phyloP scores from a whole-genome alignment of 2,888 invertebrate species.

The Biston stratarius region DNA sequence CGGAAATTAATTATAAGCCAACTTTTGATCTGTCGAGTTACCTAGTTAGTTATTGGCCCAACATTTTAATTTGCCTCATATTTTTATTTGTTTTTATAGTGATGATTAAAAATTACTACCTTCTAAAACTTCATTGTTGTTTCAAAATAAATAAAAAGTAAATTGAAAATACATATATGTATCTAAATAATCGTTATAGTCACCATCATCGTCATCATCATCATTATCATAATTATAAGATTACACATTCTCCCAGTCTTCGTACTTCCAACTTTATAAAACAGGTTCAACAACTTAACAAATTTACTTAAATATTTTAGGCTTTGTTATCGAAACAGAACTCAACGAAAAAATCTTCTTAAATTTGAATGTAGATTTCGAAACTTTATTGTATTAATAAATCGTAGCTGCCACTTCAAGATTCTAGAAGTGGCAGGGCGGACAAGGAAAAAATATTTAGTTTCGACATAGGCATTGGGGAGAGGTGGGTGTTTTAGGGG shows the following conservation, averaged over 20 bases:
- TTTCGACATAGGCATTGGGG: constrained; percentile 73
- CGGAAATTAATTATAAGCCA: constrained; percentile 34
- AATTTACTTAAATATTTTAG: no score
- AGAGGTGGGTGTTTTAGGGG: constrained; percentile 75
- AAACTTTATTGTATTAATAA: not conserved
- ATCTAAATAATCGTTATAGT: no score
- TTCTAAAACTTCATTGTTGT: not conserved
- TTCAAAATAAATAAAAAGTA: not conserved
- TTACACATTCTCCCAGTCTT: not conserved
- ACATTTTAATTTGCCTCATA: constrained; percentile 27
- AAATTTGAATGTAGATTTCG: no score
- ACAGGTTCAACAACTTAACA: no score
- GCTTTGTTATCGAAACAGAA: no score
- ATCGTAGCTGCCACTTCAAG: constrained; percentile 47
- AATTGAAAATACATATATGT: not conserved
- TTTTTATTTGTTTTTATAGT: not conserved
- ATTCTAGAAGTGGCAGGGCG: constrained; percentile 48
- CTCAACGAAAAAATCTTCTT: no score
- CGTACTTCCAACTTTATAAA: no score
- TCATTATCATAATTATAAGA: not conserved
- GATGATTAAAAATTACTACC: not conserved
- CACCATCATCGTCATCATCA: no score
- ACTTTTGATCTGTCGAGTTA: constrained; percentile 26
- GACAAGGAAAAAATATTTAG: constrained; percentile 74
- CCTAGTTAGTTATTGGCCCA: constrained; percentile 17